Percentiles rank a stretch among this genome's conserved stretches.
These are phyloP conservation scores for Budorcas taxicolor DNA, from an alignment of 2,113 vertebrate species.

Conservation along the genomic window DNA sequence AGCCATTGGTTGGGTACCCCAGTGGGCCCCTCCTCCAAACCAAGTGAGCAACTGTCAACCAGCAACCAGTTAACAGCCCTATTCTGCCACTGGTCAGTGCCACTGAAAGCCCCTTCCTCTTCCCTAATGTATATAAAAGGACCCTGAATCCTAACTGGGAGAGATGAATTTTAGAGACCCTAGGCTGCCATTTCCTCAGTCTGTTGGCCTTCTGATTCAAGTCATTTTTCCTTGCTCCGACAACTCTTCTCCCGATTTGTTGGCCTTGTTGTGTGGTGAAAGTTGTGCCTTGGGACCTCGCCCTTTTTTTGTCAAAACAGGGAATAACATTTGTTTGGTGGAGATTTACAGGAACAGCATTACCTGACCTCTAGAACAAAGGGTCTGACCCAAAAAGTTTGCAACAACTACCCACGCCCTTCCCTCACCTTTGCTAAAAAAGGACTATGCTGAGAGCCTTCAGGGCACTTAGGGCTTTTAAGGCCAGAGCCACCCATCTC, in stretches of 20 bases:
- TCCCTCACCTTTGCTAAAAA: not conserved
- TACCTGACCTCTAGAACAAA: not conserved
- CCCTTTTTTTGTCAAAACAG: not conserved
- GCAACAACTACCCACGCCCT: not conserved
- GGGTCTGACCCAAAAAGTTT: not conserved
- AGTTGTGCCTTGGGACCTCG: not conserved
- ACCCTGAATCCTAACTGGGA: not conserved
- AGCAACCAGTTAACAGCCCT: not conserved
- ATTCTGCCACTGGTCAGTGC: not conserved
- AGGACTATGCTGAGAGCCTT: not conserved
- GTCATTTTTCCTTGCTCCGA: not conserved
- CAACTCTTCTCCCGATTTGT: not conserved
- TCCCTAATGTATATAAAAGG: not conserved
- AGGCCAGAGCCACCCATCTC: not conserved
- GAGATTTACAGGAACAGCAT: not conserved
- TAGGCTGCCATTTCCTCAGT: not conserved
- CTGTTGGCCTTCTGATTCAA: not conserved
- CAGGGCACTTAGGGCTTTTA: not conserved
- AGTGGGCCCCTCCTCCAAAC: not conserved
- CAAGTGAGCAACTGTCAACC: not conserved
- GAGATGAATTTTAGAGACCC: not conserved
- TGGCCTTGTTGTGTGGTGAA: not conserved
- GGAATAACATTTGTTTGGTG: not conserved
- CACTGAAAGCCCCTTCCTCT: not conserved
- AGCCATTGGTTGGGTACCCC: not conserved